Base-by-base conservation (phyloP, 2,113 vertebrate genomes). In the Thamnophis sirtalis region DNA sequence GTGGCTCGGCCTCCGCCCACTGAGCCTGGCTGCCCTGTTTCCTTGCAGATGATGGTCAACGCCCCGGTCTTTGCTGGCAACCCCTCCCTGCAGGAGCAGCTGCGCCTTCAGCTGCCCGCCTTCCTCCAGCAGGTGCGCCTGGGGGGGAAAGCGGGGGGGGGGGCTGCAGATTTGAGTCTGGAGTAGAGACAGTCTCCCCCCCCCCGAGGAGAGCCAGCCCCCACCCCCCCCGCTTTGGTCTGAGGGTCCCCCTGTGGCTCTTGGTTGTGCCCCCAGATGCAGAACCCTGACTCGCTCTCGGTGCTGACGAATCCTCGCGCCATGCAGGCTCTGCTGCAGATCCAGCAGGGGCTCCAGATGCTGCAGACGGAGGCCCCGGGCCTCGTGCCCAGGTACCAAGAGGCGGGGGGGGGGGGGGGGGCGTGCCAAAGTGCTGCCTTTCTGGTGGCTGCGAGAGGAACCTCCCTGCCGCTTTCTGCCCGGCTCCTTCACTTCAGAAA, bases 321-420 rank as follows among this genome's bases (percentile, higher is more conserved):
- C 97, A 99, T 99, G 99, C 99, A 99, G 96, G 99, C 99, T 0
- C 97, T 99, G 88, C 98, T 99, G 93, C 99, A 99, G 97, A 99
- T 99, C 96, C 99, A 99, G 95, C 99, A 99, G 97, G 99, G 99
- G 1, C 97, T 99, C 55, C 99, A 99, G 97, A 99, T 98, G 1
- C 97, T 99, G 96, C 99, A 99, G 96, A 99, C 98, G 0, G 99
- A 99, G 97, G 99, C 98, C 63, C 99, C 99, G 0, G 99, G 99
- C 92, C 98, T 99, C 91, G 98, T 99, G 97, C 98, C 99, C 94
- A 98, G 99, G 99, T 99, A 96, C 93, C 85, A 3, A 13, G 38
- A 3, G 3, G 49, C 2, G 0, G 28, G 7, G 5, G 3, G 33
- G 88, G 88, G 33, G 53, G 73, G 17, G n/a, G 24, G 80, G 0